Percentiles rank a stretch among this genome's conserved stretches.
phyloP scores from a whole-genome alignment of 2,113 vertebrate genomes.

The Hippocampus mohnikei region DNA sequence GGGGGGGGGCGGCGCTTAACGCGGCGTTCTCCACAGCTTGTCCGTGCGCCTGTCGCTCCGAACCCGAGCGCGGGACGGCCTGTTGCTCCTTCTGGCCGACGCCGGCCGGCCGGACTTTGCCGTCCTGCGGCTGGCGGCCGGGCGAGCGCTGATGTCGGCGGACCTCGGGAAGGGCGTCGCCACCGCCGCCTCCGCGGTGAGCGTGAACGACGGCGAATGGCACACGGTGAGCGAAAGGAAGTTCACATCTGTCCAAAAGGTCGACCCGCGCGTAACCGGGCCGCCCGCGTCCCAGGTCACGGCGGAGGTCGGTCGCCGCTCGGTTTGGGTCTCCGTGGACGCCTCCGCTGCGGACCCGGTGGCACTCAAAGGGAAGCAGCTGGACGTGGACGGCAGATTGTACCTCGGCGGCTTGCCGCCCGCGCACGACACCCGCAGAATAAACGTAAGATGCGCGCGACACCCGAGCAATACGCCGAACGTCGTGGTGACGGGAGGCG shows the following conservation, averaged over 20 bases:
- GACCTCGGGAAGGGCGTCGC: slow-evolving; percentile 85
- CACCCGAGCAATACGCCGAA: neutral
- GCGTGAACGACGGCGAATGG: slow-evolving; percentile 84
- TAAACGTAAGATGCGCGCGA: slow-evolving; percentile 12
- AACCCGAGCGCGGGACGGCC: slow-evolving; percentile 78
- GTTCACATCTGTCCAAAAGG: too few species aligned
- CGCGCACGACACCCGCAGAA: slow-evolving; percentile 56
- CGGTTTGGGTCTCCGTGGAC: slow-evolving; percentile 62
- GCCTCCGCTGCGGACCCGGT: slow-evolving; percentile 56
- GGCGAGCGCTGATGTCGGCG: slow-evolving; percentile 79
- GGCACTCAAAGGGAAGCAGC: slow-evolving; percentile 74
- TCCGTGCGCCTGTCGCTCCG: slow-evolving; percentile 79
- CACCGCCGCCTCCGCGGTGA: slow-evolving; percentile 67
- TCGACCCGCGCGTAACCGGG: neutral
- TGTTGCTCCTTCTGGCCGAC: slow-evolving; percentile 82
- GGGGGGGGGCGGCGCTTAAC: too few species aligned
- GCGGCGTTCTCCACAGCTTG: slow-evolving; percentile 69
- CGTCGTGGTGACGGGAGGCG: neutral
- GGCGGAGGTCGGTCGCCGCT: slow-evolving; percentile 33
- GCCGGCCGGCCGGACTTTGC: slow-evolving; percentile 85
- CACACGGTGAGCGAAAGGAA: slow-evolving; percentile 74
- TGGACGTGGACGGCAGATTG: slow-evolving; percentile 83
- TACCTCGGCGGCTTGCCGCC: slow-evolving; percentile 85
- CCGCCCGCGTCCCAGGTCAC: slow-evolving; percentile 41
- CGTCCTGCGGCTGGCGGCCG: slow-evolving; percentile 75